These are phyloP conservation scores for Eurois occulta DNA, from an alignment of 2,888 invertebrate species.

Conservation along the genomic window DNA sequence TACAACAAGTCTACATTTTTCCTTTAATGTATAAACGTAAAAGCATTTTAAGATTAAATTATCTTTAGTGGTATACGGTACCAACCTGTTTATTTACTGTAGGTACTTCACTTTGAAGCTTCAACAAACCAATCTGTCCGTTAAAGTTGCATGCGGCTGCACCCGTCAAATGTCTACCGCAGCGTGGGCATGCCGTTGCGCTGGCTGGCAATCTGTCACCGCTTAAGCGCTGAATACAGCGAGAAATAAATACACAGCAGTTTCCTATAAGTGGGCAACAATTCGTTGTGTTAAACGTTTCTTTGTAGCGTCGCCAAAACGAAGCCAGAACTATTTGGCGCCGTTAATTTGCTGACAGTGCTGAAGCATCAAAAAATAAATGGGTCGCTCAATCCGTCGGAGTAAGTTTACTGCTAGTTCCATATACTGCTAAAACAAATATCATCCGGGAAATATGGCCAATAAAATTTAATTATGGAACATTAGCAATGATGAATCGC, in stretches of 20 bases:
- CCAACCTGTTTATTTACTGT: neutral
- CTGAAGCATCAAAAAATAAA: conserved; percentile 52
- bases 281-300: conserved; percentile 50
- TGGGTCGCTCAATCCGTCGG: conserved; percentile 51
- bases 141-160: conserved; percentile 51
- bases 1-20: neutral
- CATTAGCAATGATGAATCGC: conserved; percentile 84
- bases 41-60: neutral
- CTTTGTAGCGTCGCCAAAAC: conserved; percentile 54
- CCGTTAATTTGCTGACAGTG: conserved; percentile 59
- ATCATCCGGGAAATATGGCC: conserved; percentile 74
- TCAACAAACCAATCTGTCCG: conserved; percentile 40
- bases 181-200: conserved; percentile 18
- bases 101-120: conserved; percentile 17
- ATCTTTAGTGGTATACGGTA: neutral
- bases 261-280: conserved; percentile 56
- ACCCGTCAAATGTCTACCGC: conserved; percentile 53
- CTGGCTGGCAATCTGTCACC: conserved; percentile 53
- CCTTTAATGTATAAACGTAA: neutral
- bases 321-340: conserved; percentile 63
- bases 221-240: conserved; percentile 54
- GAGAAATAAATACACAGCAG: conserved; percentile 60
- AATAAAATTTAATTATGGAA: conserved; percentile 85
- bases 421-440: conserved; percentile 66
- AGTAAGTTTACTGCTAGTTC: conserved; percentile 45